These are phyloP conservation scores for Trogon surrucura DNA, from an alignment of 2,113 vertebrate genomes.

Conservation along the genomic window DNA sequence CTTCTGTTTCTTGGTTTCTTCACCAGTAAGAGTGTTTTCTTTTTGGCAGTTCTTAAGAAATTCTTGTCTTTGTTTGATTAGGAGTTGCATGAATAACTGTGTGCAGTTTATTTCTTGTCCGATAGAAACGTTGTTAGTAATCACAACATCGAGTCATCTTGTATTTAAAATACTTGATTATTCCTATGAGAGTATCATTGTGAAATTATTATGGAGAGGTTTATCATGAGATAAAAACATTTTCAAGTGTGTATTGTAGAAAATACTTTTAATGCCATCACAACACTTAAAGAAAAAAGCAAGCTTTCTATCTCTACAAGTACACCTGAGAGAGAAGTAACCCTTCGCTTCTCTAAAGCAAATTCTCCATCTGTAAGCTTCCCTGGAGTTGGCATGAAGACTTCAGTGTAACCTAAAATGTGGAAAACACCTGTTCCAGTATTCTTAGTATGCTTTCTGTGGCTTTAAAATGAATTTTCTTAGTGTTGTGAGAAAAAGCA, in stretches of 20 bases:
- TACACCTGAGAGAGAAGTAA: neutral
- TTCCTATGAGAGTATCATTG: neutral
- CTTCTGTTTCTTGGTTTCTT: neutral
- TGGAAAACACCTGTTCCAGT: neutral
- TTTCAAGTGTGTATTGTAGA: neutral
- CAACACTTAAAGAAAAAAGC: neutral
- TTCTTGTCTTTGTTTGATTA: conserved; percentile 38
- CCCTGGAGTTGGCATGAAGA: neutral
- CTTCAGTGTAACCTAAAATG: neutral
- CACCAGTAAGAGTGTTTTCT: neutral
- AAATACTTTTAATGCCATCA: neutral
- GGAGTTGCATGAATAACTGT: neutral
- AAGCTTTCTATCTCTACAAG: neutral
- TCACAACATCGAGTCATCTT: conserved; percentile 15
- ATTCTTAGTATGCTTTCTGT: neutral
- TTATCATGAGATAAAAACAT: conserved; percentile 1
- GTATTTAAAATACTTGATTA: conserved; percentile 26
- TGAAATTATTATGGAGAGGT: neutral
- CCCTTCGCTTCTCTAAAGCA: neutral
- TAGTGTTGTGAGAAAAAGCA: neutral
- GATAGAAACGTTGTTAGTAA: conserved; percentile 24
- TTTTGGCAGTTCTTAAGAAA: conserved; percentile 3
- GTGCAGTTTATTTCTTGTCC: neutral
- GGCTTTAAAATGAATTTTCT: neutral
- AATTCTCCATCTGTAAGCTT: neutral